Base-by-base conservation (phyloP, 2,113 vertebrate species). In the Glaucidium brasilianum region DNA sequence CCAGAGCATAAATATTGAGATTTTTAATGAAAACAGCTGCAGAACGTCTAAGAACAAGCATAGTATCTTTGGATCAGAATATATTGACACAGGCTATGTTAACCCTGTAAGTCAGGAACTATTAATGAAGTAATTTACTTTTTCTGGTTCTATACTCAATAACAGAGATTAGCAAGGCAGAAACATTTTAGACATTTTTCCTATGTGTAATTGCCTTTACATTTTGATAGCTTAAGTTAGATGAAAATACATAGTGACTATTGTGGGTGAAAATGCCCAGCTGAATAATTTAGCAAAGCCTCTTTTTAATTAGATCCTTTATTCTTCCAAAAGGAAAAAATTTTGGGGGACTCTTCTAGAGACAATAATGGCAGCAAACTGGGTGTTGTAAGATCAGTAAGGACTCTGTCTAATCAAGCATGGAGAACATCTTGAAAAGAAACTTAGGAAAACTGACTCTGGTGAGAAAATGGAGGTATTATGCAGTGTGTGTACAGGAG, bases 1-100 rank as follows among this genome's bases (percentile, higher is more conserved):
- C 83, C 58, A 69, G 77, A 71, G 82, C 84, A 96, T 94, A 92
- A 97, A 97, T 80, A 95, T 53, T 56, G 32, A 53, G 6, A 95
- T 75, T 71, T 82, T 71, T 72, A 94, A 94, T 63, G 69, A 85
- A 94, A 82, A 74, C 85, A 90, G 96, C 92, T 91, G 80, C 30
- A 45, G 52, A 39, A 89, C 15, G 59, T 66, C 58, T 53, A 77
- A 95, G 93, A 77, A 59, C 56, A 64, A 43, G 35, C 49, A 45
- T 10, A 69, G 17, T 87, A 63, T 88, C 75, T 68, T 81, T 90
- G 86, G 63, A 92, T 45, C 45, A 59, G 59, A 92, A 71, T 77
- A 77, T 86, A 66, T 88, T 68, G 69, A 75, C 66, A 72, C 63
- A 91, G 72, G 58, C 45, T 88, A 6, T 16, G 12, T 88, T 95